Evolutionary conservation across 1,140 invertebrate genomes (phyloP).

Genomic region (Plectrocnemia conspersa): DNA sequence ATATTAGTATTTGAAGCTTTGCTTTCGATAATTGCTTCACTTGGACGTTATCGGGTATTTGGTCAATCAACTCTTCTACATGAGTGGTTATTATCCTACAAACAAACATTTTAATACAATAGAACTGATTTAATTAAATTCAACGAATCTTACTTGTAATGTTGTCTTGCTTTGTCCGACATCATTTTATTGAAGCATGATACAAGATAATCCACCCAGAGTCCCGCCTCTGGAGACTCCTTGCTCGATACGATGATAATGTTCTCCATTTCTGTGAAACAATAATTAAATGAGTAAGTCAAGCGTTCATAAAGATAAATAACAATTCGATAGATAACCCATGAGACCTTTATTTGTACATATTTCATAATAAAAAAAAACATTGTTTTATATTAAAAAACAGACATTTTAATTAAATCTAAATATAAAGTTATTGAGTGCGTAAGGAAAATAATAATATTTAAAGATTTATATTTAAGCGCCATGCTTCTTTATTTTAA

Average conservation of each 20-base stretch:
- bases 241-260: slow-evolving; percentile 73
- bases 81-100: slow-evolving; percentile 65
- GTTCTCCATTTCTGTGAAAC: slow-evolving; percentile 67
- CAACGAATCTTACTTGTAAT: slow-evolving; percentile 62
- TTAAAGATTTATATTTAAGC: too few species aligned
- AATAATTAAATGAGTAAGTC: slow-evolving; percentile 30
- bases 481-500: too few species aligned
- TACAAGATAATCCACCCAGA: slow-evolving; percentile 76
- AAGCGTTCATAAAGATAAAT: neutral
- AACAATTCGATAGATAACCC: neutral
- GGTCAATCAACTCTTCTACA: slow-evolving; percentile 63
- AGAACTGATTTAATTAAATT: neutral
- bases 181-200: slow-evolving; percentile 78
- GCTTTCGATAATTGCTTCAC: slow-evolving; percentile 58
- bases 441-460: too few species aligned
- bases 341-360: too few species aligned
- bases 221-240: slow-evolving; percentile 64
- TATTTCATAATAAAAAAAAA: too few species aligned
- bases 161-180: slow-evolving; percentile 65
- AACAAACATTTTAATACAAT: neutral
- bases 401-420: too few species aligned
- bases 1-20: slow-evolving; percentile 70
- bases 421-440: too few species aligned
- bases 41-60: slow-evolving; percentile 51
- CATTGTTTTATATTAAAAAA: too few species aligned